Base-by-base conservation (phyloP, 2,113 vertebrate genomes). In the Arvicanthis niloticus region DNA sequence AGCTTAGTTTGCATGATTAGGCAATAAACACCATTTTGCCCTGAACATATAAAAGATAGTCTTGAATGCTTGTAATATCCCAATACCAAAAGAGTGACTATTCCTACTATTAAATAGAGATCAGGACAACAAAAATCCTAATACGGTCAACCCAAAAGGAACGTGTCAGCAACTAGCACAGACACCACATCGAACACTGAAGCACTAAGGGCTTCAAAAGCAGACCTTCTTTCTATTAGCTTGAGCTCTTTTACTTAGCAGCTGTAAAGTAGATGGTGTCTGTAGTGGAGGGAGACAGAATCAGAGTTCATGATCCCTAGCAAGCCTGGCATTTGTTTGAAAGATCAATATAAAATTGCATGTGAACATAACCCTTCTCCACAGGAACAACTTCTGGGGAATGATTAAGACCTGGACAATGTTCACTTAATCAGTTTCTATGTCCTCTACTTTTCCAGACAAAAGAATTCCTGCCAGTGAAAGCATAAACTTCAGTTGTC, bases 61-160 rank as follows among this genome's bases (percentile, higher is more conserved):
- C 16, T 82, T 77, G 42, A 90, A 45, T 65, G 65, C 75, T 76
- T 86, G 72, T 34, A 89, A 81, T 95, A 77, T 19, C 8, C 9
- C 1, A n/a, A 17, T 51, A 29, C 17, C 58, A 65, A 76, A 91
- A 17, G 37, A 94, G 29, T 92, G 51, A 53, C 73, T 65, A 89
- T 26, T 75, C 84, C 88, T 93, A 77, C 72, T 87, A 31, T 51
- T 42, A 21, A 89, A 16, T n/a, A 81, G 45, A 42, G 75, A 84
- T n/a, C n/a, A 73, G 91, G 34, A 72, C 86, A 95, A 65, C 86
- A 95, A 70, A 34, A 75, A 24, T 94, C 3, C 29, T 17, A 86
- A 56, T 37, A 70, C 34, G 42, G 89, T 76, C 17, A 68, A 89
- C 68, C 68, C 34, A 67, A 58, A 42, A 86, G 37, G 42, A 58